Conservation (phyloP, 2,797 vertebrate species). For the Coluber constrictor region DNA sequence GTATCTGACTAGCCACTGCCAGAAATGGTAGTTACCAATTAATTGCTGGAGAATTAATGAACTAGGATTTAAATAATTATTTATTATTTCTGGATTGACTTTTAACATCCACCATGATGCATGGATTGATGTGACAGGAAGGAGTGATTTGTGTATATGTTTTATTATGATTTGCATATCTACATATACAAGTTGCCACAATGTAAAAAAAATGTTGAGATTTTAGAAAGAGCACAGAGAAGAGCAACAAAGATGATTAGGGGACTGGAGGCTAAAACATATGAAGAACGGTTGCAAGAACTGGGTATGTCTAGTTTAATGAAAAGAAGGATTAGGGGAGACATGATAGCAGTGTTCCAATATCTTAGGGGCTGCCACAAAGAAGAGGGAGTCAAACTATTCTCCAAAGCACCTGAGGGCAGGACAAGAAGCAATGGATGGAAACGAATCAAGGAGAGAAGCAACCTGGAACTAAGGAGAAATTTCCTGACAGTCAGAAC, state of each 20-base stretch:
- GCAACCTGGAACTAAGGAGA: not conserved
- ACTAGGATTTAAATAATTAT: not conserved
- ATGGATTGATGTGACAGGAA: not conserved
- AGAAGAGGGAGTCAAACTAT: not conserved
- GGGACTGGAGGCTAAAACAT: not conserved
- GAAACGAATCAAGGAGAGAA: not conserved
- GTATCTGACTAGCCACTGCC: not conserved
- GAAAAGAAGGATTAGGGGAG: not conserved
- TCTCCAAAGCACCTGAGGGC: not conserved
- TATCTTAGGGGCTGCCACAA: not conserved
- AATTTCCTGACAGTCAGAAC: not conserved
- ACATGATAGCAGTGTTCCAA: not conserved
- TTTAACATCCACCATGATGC: not conserved
- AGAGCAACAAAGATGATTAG: not conserved
- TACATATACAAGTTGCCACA: not conserved
- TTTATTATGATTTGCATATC: not conserved
- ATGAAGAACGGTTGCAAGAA: not conserved
- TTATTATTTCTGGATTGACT: not conserved
- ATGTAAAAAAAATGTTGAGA: not conserved
- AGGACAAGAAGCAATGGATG: not conserved
- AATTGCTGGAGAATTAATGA: not conserved
- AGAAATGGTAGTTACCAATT: not conserved
- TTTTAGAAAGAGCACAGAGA: not conserved
- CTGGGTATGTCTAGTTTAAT: not conserved
- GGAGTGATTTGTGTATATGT: not conserved